phyloP scores from a whole-genome alignment of 1,140 invertebrate genomes.

The Drosophila ercepeae region DNA sequence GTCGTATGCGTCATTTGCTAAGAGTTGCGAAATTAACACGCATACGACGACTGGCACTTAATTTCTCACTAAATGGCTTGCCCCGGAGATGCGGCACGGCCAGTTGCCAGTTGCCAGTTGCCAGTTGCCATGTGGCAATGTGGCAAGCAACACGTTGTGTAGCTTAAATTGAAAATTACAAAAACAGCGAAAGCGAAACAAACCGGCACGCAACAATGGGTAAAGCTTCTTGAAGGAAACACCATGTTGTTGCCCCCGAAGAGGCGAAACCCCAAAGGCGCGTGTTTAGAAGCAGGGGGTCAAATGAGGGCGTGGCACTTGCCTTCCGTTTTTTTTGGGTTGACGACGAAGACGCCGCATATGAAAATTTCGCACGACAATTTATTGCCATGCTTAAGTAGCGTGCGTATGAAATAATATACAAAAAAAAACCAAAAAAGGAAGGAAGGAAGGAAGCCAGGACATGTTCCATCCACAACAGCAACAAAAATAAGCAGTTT shows the following conservation, averaged over 20 bases:
- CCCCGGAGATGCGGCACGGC: background rate
- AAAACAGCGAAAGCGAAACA: slow-evolving; percentile 57
- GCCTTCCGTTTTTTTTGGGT: slow-evolving; percentile 34
- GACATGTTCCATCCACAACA: slow-evolving; percentile 33
- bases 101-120: background rate
- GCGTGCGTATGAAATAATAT: slow-evolving; percentile 79
- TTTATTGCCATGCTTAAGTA: slow-evolving; percentile 79
- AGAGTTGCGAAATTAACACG: slow-evolving; percentile 73
- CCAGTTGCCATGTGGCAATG: slow-evolving; percentile 29
- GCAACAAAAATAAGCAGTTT: slow-evolving; percentile 15
- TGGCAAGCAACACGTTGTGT: slow-evolving; percentile 76
- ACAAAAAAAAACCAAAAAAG: slow-evolving; percentile 30
- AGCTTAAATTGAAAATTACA: slow-evolving; percentile 80
- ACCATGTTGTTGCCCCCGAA: slow-evolving; percentile 51
- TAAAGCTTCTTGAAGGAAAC: slow-evolving; percentile 48
- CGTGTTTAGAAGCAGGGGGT: slow-evolving; percentile 25
- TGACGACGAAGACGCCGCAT: slow-evolving; percentile 49
- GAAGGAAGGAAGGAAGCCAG: slow-evolving; percentile 8
- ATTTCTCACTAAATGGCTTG: slow-evolving; percentile 75
- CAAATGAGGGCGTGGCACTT: slow-evolving; percentile 40
- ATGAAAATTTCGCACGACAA: slow-evolving; percentile 74
- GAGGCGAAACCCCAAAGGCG: slow-evolving; percentile 60
- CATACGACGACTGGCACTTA: slow-evolving; percentile 66
- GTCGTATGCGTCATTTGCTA: slow-evolving; percentile 67
- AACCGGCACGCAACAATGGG: slow-evolving; percentile 31